phyloP scores from a whole-genome alignment of 1,140 invertebrate species.

The Ectropis grisescens region DNA sequence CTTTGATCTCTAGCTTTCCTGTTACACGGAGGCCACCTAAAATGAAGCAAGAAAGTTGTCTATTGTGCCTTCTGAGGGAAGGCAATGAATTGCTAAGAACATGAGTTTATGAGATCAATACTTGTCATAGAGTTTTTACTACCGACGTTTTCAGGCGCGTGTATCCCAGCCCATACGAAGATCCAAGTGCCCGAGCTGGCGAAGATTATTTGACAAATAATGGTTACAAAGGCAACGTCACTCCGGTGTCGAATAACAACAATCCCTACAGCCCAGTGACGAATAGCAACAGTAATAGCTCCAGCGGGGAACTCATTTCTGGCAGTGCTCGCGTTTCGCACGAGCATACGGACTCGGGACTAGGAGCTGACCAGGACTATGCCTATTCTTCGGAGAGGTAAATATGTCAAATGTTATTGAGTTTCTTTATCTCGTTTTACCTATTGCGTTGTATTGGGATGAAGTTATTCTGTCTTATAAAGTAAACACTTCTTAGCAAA shows the following conservation, averaged over 20 bases:
- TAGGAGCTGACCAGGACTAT: conserved; percentile 78
- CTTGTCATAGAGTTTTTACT: too few relatives aligned
- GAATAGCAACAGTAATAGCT: conserved; percentile 66
- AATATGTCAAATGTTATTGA: conserved; percentile 2
- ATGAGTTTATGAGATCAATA: too few relatives aligned
- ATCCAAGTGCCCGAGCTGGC: conserved; percentile 27
- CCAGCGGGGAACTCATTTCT: conserved; percentile 63
- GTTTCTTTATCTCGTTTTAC: background rate
- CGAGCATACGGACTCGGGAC: conserved; percentile 77
- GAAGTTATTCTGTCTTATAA: background rate
- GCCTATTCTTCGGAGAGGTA: conserved; percentile 75
- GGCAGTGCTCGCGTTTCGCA: conserved; percentile 73
- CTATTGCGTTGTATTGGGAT: too few relatives aligned
- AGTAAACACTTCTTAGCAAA: background rate
- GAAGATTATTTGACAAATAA: conserved; percentile 55
- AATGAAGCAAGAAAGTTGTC: too few relatives aligned
- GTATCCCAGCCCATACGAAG: conserved; percentile 54
- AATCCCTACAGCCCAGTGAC: conserved; percentile 56
- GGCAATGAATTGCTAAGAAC: too few relatives aligned
- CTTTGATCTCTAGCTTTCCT: too few relatives aligned
- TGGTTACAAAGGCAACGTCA: conserved; percentile 45
- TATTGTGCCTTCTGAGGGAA: too few relatives aligned
- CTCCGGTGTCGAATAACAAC: conserved; percentile 41
- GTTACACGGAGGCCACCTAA: too few relatives aligned
- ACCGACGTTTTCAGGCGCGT: conserved; percentile 45